Evolutionary conservation across 2,113 vertebrate species (phyloP).

Genomic region (Percina caprodes): DNA sequence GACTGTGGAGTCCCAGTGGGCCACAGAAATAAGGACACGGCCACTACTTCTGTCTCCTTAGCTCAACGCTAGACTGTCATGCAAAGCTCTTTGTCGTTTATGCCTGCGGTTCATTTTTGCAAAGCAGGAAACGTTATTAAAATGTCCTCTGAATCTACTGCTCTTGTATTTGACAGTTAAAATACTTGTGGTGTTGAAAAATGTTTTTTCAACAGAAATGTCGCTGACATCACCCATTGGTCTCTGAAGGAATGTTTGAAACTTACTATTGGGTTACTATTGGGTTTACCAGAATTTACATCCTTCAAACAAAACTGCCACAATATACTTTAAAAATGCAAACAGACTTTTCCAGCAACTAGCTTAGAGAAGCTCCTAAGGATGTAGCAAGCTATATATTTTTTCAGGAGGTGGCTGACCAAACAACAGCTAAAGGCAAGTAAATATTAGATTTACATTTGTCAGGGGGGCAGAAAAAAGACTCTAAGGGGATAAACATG

Average conservation of each 20-base stretch:
- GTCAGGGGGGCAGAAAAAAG: neutral
- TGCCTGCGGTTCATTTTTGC: neutral
- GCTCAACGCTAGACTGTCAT: constrained; percentile 9
- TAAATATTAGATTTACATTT: constrained; percentile 8
- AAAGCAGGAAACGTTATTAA: neutral
- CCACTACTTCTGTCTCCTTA: constrained; percentile 38
- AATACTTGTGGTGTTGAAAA: neutral
- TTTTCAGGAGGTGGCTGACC: neutral
- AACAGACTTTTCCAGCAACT: neutral
- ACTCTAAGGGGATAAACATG: neutral
- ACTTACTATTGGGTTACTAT: neutral
- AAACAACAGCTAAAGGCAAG: constrained; percentile 13
- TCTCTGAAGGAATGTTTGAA: neutral
- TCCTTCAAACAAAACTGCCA: neutral
- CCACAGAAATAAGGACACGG: constrained; percentile 71
- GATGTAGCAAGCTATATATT: neutral
- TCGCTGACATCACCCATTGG: neutral
- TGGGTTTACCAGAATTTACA: neutral
- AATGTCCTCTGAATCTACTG: neutral
- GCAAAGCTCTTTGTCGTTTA: constrained; percentile 12
- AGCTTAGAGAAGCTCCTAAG: neutral
- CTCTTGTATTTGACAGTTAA: neutral
- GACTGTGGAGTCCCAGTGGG: constrained; percentile 67
- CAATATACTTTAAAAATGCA: neutral
- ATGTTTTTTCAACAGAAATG: neutral